phyloP scores from a whole-genome alignment of 2,888 invertebrate species.

The Molanna angustata region DNA sequence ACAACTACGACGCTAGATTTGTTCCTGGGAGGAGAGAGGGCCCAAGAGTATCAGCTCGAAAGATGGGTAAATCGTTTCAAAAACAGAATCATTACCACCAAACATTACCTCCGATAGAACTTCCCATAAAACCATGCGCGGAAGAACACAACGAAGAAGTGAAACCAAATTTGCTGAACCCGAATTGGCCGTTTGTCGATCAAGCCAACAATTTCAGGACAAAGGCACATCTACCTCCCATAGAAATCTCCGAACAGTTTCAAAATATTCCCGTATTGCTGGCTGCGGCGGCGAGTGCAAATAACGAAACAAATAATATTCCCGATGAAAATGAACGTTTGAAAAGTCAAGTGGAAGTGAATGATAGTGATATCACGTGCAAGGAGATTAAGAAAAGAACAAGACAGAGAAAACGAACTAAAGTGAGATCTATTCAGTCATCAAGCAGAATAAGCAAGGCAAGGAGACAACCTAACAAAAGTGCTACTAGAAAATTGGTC shows the following conservation, averaged over 20 bases:
- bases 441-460: constrained; percentile 37
- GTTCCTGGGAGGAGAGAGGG: background rate
- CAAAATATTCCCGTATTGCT: constrained; percentile 24
- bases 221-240: constrained; percentile 41
- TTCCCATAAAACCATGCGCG: constrained; percentile 1
- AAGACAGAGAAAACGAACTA: constrained; percentile 8
- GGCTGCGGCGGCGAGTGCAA: background rate
- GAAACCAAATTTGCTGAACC: background rate
- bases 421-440: constrained; percentile 15
- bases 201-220: constrained; percentile 24
- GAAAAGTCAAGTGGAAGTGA: constrained; percentile 27
- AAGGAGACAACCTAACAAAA: constrained; percentile 36
- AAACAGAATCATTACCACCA: constrained; percentile 1
- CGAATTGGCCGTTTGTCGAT: constrained; percentile 16
- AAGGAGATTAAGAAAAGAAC: constrained; percentile 1
- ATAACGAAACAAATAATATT: background rate
- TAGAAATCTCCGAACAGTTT: constrained; percentile 41
- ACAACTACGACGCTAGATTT: background rate
- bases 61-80: background rate
- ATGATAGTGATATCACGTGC: background rate
- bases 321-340: background rate
- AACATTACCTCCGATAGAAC: constrained; percentile 20
- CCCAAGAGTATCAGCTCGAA: background rate
- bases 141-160: background rate
- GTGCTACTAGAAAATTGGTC: constrained; percentile 43